Conservation (phyloP, 2,797 vertebrate genomes). For the Lacerta bilineata region DNA sequence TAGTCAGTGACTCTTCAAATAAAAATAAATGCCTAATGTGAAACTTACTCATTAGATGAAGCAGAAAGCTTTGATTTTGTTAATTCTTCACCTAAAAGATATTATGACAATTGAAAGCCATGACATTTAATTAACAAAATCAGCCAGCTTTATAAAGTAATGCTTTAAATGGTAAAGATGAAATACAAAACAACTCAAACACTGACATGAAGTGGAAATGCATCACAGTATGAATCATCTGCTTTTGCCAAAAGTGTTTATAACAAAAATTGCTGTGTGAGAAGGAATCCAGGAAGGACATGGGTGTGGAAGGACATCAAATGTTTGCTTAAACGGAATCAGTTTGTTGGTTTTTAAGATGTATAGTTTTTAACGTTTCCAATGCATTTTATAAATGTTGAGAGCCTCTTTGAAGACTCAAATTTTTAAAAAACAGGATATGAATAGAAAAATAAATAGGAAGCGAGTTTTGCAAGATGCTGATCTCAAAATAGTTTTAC, state of each 20-base stretch:
- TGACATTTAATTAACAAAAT: slow-evolving; percentile 62
- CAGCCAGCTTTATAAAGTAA: slow-evolving; percentile 41
- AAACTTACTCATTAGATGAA: slow-evolving; percentile 90
- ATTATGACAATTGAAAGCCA: slow-evolving; percentile 50
- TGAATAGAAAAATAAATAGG: not conserved
- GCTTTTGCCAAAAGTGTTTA: not conserved
- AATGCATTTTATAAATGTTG: not conserved
- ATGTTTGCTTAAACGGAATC: not conserved
- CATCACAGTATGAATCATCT: slow-evolving; percentile 20
- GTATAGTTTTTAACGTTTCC: not conserved
- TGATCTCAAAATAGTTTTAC: not conserved
- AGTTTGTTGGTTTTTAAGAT: not conserved
- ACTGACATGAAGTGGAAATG: slow-evolving; percentile 37
- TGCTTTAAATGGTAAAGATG: not conserved
- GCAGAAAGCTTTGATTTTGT: slow-evolving; percentile 85
- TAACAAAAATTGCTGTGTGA: not conserved
- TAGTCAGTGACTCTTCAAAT: slow-evolving; percentile 21
- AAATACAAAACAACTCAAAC: not conserved
- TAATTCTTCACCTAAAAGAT: slow-evolving; percentile 90
- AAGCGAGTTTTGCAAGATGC: not conserved
- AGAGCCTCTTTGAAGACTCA: not conserved
- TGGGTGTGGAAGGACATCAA: not conserved
- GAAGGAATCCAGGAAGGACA: not conserved
- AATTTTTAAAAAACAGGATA: not conserved
- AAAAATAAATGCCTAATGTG: slow-evolving; percentile 44